Percentiles rank a stretch among this genome's conserved stretches.
These are phyloP conservation scores for Leptinotarsa haldemani DNA, from an alignment of 2,888 invertebrate species.

Conservation along the genomic window DNA sequence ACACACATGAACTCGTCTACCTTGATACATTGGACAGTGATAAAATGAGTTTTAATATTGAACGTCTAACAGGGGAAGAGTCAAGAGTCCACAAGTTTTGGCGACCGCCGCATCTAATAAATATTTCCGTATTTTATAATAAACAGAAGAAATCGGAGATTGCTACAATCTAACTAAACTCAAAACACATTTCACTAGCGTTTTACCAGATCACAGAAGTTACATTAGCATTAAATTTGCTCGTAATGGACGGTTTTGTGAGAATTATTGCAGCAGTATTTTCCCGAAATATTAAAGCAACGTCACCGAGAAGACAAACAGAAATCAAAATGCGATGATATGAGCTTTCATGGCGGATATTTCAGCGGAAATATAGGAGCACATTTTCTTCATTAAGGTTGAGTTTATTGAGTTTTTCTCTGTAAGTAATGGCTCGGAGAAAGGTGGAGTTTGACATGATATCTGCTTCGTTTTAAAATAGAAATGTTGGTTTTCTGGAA, in stretches of 20 bases:
- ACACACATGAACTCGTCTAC: not conserved
- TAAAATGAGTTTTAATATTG: not conserved
- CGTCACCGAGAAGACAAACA: slow-evolving; percentile 26
- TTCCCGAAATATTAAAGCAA: slow-evolving; percentile 33
- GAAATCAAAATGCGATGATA: slow-evolving; percentile 37
- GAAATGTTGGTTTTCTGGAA: slow-evolving; percentile 18
- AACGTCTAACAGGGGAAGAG: not conserved
- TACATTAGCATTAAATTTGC: slow-evolving; percentile 35
- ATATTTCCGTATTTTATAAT: not conserved
- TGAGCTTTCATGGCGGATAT: slow-evolving; percentile 23
- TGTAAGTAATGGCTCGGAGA: slow-evolving; percentile 7
- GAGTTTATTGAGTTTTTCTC: slow-evolving; percentile 33
- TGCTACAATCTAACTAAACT: not conserved
- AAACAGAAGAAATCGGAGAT: not conserved
- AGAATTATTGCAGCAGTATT: slow-evolving; percentile 27
- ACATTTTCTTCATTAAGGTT: slow-evolving; percentile 31
- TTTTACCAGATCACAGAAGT: slow-evolving; percentile 11
- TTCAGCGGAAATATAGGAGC: slow-evolving; percentile 23
- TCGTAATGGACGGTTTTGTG: slow-evolving; percentile 32
- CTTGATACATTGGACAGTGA: slow-evolving; percentile 3
- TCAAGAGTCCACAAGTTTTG: not conserved
- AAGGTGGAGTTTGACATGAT: slow-evolving; percentile 18
- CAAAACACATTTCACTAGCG: not conserved
- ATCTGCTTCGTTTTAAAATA: slow-evolving; percentile 29
- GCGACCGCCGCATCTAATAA: not conserved